phyloP scores from a whole-genome alignment of 2,113 vertebrate species.

The Panthera tigris region DNA sequence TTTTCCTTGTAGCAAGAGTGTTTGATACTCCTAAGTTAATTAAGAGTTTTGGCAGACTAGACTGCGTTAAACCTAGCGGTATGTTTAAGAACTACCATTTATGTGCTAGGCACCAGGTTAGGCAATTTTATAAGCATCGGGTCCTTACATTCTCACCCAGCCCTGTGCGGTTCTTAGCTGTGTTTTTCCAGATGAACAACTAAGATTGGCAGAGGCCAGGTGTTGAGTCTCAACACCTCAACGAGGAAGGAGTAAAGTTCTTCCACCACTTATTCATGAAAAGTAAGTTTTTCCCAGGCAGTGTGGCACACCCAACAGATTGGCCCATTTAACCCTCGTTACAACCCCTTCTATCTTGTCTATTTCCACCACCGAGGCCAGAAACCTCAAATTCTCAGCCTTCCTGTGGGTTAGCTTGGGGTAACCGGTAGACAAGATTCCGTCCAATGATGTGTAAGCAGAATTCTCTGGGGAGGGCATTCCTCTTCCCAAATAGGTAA shows the following conservation, averaged over 20 bases:
- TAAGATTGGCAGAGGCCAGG: not conserved
- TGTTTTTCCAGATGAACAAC: constrained; percentile 4
- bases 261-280: not conserved
- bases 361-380: not conserved
- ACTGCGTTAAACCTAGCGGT: constrained; percentile 37
- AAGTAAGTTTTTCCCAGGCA: not conserved
- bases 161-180: not conserved
- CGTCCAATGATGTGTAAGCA: not conserved
- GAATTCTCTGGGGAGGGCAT: not conserved
- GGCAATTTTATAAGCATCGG: not conserved
- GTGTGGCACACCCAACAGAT: not conserved
- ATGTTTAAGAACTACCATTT: not conserved
- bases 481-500: not conserved
- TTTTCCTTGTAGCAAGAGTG: constrained; percentile 60
- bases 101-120: not conserved
- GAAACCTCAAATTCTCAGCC: not conserved
- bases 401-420: not conserved
- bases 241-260: not conserved
- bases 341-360: not conserved
- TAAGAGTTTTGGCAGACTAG: constrained; percentile 35
- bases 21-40: constrained; percentile 36
- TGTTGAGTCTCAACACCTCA: no score
- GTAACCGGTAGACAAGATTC: not conserved
- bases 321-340: not conserved
- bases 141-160: not conserved